phyloP scores from a whole-genome alignment of 2,888 invertebrate genomes.

The Patella caerulea region DNA sequence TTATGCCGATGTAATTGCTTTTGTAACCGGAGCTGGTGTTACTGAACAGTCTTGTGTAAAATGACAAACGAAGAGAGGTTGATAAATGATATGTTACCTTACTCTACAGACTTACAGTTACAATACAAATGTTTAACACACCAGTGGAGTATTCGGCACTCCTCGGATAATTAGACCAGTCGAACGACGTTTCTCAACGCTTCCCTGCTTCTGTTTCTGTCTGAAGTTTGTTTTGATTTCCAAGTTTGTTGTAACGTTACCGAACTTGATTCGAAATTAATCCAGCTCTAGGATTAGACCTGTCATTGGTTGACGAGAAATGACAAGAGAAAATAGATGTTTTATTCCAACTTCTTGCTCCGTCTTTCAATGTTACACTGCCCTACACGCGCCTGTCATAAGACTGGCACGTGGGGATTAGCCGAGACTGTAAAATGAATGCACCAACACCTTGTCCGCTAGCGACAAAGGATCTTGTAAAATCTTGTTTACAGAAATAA shows the following conservation, averaged over 20 bases:
- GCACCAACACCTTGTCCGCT: neutral
- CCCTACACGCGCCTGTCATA: constrained; percentile 4
- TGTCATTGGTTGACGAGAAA: neutral
- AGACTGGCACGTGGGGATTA: constrained; percentile 4
- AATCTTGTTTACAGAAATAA: constrained; percentile 2
- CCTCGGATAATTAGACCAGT: too few relatives aligned
- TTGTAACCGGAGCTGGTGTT: too few relatives aligned
- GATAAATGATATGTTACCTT: too few relatives aligned
- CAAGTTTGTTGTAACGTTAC: neutral
- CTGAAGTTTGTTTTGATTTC: neutral
- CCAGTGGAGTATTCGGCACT: too few relatives aligned
- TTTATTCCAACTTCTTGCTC: neutral
- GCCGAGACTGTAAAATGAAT: neutral
- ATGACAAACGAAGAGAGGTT: too few relatives aligned
- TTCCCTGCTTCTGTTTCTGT: neutral
- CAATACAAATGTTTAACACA: too few relatives aligned
- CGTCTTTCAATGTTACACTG: neutral
- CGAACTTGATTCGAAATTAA: neutral
- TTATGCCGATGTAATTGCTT: too few relatives aligned
- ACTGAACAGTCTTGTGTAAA: too few relatives aligned
- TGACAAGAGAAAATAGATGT: constrained; percentile 5
- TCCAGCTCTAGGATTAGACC: constrained; percentile 1
- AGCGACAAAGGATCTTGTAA: neutral
- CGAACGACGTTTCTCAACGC: too few relatives aligned
- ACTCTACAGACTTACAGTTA: too few relatives aligned